Evolutionary conservation across 2,797 vertebrate genomes (phyloP).

Genomic region (Triplophysa bombifrons): DNA sequence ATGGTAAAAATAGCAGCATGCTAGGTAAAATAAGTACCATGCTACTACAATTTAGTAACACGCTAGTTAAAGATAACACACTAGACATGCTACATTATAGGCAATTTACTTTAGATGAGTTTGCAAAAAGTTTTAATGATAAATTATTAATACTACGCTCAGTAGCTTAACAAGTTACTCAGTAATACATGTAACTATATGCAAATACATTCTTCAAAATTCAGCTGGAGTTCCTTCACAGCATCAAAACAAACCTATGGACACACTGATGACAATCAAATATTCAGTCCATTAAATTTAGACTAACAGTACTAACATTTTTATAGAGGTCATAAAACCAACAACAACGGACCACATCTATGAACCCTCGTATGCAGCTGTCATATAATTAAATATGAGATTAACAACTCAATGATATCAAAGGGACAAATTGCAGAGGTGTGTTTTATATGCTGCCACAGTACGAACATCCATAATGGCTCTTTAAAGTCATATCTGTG

Average conservation of each 20-base stretch:
- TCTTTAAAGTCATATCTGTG: constrained; percentile 62
- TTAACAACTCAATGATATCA: constrained; percentile 56
- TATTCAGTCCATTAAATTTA: background rate
- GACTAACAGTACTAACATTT: background rate
- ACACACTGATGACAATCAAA: background rate
- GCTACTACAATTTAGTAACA: too few relatives aligned
- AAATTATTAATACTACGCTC: too few relatives aligned
- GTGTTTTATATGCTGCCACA: constrained; percentile 66
- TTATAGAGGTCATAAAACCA: constrained; percentile 13
- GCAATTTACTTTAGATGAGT: too few relatives aligned
- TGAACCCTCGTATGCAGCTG: constrained; percentile 31
- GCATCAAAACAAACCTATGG: background rate
- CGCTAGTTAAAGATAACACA: too few relatives aligned
- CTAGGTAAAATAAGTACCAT: too few relatives aligned
- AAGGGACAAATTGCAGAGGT: constrained; percentile 66
- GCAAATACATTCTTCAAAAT: background rate
- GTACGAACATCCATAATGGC: constrained; percentile 61
- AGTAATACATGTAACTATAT: too few relatives aligned
- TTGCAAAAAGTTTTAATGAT: too few relatives aligned
- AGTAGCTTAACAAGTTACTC: too few relatives aligned
- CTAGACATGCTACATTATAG: too few relatives aligned
- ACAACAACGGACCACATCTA: constrained; percentile 19
- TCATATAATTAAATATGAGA: constrained; percentile 19
- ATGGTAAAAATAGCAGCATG: too few relatives aligned
- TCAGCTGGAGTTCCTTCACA: background rate